Base-by-base conservation (phyloP, 2,113 vertebrate genomes). In the Zapornia atra region DNA sequence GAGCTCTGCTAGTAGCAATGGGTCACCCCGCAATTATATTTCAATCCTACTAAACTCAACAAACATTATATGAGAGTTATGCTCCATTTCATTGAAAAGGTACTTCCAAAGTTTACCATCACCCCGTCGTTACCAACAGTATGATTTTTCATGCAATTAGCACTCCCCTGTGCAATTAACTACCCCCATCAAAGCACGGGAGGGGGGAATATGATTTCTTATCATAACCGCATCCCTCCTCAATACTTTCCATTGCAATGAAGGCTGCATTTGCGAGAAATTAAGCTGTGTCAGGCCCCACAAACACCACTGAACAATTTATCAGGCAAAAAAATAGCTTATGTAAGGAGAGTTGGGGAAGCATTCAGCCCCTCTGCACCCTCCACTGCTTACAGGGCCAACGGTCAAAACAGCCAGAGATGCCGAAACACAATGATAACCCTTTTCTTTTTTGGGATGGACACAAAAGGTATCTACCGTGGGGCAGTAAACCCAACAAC, bases 61-160 rank as follows among this genome's bases (percentile, higher is more conserved):
- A 36, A 92, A 82, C 56, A 36, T 77, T 77, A 38, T 42, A 69
- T 5, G 28, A 72, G 59, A 91, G 78, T 96, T 92, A 86, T 38
- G 66, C 63, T 53, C 3, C 2, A 31, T 48, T 75, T 57, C 73
- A 64, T 85, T 53, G 51, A 82, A 93, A 54, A 94, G 61, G 66
- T 40, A 77, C 68, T 82, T 94, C 68, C 44, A 24, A 97, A 97
- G 86, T 92, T 97, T 95, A 65, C 54, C 15, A 4, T 64, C 31
- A 10, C 38, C 40, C 57, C 18, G 3, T 81, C 80, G 51, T 76
- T 60, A 94, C 84, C 95, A 96, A 95, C 75, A 90, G 92, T 83
- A 91, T 79, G 96, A 96, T 98, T 97, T 98, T 98, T 96, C 95
- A 96, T 96, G 98, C 98, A 98, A 98, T 99, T 98, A 99, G 97